Evolutionary conservation across 2,888 invertebrate genomes (phyloP).

Genomic region (Acrobasis suavella): DNA sequence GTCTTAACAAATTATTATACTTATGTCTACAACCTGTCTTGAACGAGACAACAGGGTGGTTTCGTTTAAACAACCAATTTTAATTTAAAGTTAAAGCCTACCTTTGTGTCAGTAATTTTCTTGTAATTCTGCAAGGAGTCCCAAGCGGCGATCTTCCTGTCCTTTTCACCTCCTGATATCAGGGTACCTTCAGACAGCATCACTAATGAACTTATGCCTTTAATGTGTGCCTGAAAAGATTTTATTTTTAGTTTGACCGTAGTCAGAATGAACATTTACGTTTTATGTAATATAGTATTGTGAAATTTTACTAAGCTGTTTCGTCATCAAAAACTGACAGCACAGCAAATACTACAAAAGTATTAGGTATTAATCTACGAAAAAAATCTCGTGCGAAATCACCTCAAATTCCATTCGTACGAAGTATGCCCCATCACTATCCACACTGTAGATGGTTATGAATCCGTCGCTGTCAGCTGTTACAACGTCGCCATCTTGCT

Average conservation of each 20-base stretch:
- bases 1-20: too few species aligned
- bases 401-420: constrained; percentile 94
- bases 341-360: too few species aligned
- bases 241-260: too few species aligned
- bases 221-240: constrained; percentile 86
- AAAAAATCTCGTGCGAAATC: constrained; percentile 24
- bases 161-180: constrained; percentile 94
- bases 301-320: too few species aligned
- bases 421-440: constrained; percentile 94
- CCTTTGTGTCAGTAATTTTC: constrained; percentile 94
- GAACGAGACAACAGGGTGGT: too few species aligned
- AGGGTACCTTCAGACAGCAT: constrained; percentile 95
- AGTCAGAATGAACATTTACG: too few species aligned
- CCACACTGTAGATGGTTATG: constrained; percentile 94
- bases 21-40: too few species aligned
- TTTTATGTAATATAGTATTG: too few species aligned
- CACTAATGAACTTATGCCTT: constrained; percentile 92
- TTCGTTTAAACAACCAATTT: too few species aligned
- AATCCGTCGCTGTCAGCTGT: constrained; percentile 96
- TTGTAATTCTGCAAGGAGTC: constrained; percentile 95
- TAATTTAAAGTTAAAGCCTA: constrained; percentile 45
- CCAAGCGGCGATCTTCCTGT: constrained; percentile 95
- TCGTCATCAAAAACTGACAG: too few species aligned
- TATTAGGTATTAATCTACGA: not conserved
- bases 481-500: constrained; percentile 95